phyloP scores from a whole-genome alignment of 1,140 invertebrate species.

The Hypsibius dujardini region DNA sequence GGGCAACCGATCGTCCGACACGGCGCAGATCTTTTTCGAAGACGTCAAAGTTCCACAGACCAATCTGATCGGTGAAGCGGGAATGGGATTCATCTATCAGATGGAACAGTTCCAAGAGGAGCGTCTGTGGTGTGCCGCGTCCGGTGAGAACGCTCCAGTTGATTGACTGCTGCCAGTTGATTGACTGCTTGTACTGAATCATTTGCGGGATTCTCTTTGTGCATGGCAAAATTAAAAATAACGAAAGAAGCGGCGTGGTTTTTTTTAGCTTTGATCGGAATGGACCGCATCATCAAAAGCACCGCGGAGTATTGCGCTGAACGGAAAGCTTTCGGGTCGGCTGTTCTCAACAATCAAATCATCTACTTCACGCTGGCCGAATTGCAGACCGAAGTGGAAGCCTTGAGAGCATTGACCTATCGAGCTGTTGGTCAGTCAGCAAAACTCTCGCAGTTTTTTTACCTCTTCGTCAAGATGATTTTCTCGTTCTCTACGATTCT shows the following conservation, averaged over 20 bases:
- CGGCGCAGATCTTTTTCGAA: slow-evolving; percentile 43
- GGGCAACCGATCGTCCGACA: slow-evolving; percentile 41
- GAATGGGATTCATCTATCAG: slow-evolving; percentile 42
- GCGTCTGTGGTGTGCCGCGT: slow-evolving; percentile 34
- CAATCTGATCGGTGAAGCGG: slow-evolving; percentile 44
- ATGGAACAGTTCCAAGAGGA: slow-evolving; percentile 47
- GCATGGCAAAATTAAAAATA: background rate
- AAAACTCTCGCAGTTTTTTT: too few relatives aligned
- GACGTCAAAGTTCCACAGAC: slow-evolving; percentile 39
- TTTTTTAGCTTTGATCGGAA: slow-evolving; percentile 31
- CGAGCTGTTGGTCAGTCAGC: slow-evolving; percentile 33
- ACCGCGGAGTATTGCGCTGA: slow-evolving; percentile 40
- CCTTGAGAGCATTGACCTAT: slow-evolving; percentile 37
- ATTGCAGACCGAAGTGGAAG: slow-evolving; percentile 40
- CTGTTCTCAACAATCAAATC: slow-evolving; percentile 39
- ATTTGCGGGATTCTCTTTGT: background rate
- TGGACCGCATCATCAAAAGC: slow-evolving; percentile 34
- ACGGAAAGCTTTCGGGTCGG: slow-evolving; percentile 37
- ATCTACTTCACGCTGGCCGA: slow-evolving; percentile 42
- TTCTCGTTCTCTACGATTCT: too few relatives aligned
- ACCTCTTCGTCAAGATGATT: too few relatives aligned
- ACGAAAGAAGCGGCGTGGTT: background rate
- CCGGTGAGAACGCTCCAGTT: slow-evolving; percentile 26
- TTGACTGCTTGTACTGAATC: too few relatives aligned
- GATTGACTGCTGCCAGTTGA: too few relatives aligned